Evolutionary conservation across 2,888 invertebrate genomes (phyloP).

Genomic region (Artemia sinica): DNA sequence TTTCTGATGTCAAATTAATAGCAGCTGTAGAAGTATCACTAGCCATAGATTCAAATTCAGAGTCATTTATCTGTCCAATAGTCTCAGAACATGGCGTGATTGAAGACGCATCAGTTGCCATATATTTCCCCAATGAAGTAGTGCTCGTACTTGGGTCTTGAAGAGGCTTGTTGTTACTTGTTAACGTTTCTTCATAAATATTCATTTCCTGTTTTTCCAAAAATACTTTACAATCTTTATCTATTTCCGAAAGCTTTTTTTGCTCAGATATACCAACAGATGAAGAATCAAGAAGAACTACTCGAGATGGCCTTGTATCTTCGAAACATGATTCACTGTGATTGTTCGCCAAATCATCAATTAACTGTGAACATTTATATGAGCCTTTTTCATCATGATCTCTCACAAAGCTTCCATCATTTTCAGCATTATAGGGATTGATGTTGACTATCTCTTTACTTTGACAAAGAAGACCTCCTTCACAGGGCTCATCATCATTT

Average conservation of each 20-base stretch:
- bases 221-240: background rate
- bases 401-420: too few relatives aligned
- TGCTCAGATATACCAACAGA: background rate
- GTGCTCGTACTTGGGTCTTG: background rate
- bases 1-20: background rate
- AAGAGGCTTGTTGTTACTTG: too few relatives aligned
- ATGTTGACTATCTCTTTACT: too few relatives aligned
- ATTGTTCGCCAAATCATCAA: too few relatives aligned
- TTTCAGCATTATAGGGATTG: too few relatives aligned
- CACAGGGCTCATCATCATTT: too few relatives aligned
- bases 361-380: too few relatives aligned
- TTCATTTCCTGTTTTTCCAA: too few relatives aligned
- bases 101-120: background rate
- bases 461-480: too few relatives aligned
- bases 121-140: constrained; percentile 3
- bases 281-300: background rate
- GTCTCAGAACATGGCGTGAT: background rate
- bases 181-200: too few relatives aligned
- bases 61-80: background rate
- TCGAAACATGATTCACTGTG: too few relatives aligned
- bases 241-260: background rate
- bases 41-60: background rate
- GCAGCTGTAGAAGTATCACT: background rate
- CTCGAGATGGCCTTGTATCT: background rate
- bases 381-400: too few relatives aligned